phyloP scores from a whole-genome alignment of 2,888 invertebrate genomes.

The Proisotoma minuta region DNA sequence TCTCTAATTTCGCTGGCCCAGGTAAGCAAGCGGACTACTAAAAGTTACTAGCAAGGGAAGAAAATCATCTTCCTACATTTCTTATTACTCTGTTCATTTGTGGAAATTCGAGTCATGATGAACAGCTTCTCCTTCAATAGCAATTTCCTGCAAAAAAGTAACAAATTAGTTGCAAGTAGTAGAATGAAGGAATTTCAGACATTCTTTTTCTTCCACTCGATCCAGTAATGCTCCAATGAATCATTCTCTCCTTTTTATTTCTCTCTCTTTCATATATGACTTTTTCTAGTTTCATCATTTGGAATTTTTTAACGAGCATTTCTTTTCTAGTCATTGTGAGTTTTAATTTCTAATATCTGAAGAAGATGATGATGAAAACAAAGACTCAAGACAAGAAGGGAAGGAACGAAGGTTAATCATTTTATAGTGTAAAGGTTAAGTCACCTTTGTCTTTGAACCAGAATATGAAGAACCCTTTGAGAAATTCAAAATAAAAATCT shows the following conservation, averaged over 20 bases:
- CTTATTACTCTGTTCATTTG: conserved; percentile 17
- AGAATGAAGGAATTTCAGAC: conserved; percentile 10
- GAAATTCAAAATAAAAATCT: background rate
- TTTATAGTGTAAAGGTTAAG: no score
- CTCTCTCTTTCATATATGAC: no score
- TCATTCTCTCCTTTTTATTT: no score
- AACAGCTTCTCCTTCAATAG: conserved; percentile 17
- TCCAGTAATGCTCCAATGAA: background rate
- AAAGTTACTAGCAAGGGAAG: background rate
- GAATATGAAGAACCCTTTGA: conserved; percentile 3
- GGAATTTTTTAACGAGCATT: no score
- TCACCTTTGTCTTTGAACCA: no score
- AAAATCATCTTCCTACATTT: background rate
- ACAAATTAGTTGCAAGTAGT: conserved; percentile 11
- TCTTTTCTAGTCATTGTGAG: no score
- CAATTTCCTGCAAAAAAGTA: conserved; percentile 6
- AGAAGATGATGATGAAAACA: no score
- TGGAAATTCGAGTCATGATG: conserved; percentile 22
- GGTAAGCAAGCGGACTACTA: background rate
- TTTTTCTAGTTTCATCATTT: no score
- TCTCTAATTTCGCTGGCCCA: conserved; percentile 41
- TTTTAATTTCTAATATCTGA: no score
- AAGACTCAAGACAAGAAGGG: no score
- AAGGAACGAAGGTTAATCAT: no score
- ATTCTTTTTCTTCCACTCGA: background rate